A percentile compares a stretch with the other conserved stretches of the same genome.
These are phyloP conservation scores for Amyelois transitella DNA, from an alignment of 1,140 invertebrate species.

Conservation along the genomic window DNA sequence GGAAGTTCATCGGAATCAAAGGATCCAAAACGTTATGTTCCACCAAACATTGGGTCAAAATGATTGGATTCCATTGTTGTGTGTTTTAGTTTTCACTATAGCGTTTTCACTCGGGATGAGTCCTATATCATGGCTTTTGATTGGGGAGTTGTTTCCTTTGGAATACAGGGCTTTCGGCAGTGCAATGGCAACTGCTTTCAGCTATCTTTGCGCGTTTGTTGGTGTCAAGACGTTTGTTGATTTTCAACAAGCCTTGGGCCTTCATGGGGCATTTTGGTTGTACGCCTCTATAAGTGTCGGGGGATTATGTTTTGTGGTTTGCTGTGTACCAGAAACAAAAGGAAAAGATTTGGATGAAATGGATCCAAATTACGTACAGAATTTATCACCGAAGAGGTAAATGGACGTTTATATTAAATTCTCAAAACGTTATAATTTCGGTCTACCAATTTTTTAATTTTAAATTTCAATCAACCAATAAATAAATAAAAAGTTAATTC, in stretches of 20 bases:
- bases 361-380: conserved; percentile 80
- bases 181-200: conserved; percentile 89
- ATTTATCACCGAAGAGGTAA: conserved; percentile 68
- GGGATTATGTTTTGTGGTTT: conserved; percentile 89
- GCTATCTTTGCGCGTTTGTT: conserved; percentile 92
- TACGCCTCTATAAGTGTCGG: conserved; percentile 90
- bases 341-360: conserved; percentile 92
- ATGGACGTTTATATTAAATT: no score
- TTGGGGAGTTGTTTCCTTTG: conserved; percentile 92
- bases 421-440: no score
- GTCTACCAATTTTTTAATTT: no score
- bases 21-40: conserved; percentile 68
- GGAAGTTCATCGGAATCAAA: conserved; percentile 75
- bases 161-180: conserved; percentile 90
- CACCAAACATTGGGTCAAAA: conserved; percentile 74
- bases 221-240: conserved; percentile 93
- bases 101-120: conserved; percentile 93
- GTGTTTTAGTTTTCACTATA: conserved; percentile 88
- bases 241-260: conserved; percentile 84
- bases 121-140: conserved; percentile 92
- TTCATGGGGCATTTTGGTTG: conserved; percentile 92
- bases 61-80: conserved; percentile 89
- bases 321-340: conserved; percentile 94
- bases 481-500: no score
- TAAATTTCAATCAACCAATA: no score